Evolutionary conservation across 2,113 vertebrate species (phyloP).

Genomic region (Psilopsiagon aymara): DNA sequence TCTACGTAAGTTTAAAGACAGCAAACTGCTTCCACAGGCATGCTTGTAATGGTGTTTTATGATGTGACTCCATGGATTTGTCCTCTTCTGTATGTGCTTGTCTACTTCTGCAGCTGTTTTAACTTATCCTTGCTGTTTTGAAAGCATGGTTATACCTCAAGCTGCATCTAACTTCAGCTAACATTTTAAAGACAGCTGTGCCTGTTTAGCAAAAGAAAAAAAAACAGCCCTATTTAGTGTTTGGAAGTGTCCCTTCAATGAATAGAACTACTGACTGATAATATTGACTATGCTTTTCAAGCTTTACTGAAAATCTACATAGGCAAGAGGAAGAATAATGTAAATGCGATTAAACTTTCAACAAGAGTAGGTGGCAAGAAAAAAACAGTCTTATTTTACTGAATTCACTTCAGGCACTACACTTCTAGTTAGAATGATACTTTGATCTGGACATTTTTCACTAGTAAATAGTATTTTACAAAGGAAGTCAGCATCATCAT

Average conservation of each 20-base stretch:
- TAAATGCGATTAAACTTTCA: slow-evolving; percentile 19
- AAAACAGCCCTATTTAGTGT: not conserved
- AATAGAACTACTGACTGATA: not conserved
- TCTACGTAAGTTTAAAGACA: not conserved
- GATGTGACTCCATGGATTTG: not conserved
- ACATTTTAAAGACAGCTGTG: not conserved
- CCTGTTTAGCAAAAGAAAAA: not conserved
- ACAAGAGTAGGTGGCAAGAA: not conserved
- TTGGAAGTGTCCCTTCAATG: not conserved
- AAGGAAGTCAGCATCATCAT: not conserved
- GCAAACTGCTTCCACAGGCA: slow-evolving; percentile 32
- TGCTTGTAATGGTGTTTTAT: not conserved
- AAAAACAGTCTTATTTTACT: not conserved
- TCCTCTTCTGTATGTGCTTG: not conserved
- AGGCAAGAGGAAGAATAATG: not conserved
- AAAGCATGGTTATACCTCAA: not conserved
- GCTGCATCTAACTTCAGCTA: not conserved
- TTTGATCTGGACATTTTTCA: not conserved
- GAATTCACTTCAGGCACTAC: not conserved
- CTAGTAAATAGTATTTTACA: not conserved
- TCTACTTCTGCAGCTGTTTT: not conserved
- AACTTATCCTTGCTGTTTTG: not conserved
- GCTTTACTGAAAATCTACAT: not conserved
- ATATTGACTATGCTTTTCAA: slow-evolving; percentile 11
- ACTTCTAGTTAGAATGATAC: not conserved